These are phyloP conservation scores for Bombus superbus DNA, from an alignment of 1,140 invertebrate species.

Conservation along the genomic window DNA sequence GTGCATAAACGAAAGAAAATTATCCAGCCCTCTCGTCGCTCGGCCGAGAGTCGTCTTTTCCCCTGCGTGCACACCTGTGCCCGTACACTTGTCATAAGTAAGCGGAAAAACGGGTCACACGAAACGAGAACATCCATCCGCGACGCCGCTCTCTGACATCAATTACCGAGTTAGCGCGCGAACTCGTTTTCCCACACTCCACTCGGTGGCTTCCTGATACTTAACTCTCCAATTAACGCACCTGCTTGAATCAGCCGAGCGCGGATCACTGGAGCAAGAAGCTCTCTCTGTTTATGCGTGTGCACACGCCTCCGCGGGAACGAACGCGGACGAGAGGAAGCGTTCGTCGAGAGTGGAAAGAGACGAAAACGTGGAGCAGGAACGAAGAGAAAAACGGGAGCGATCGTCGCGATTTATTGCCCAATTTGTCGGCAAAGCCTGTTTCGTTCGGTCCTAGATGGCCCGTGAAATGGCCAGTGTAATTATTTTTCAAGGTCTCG, in stretches of 20 bases:
- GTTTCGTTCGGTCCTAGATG: constrained; percentile 41
- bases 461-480: constrained; percentile 57
- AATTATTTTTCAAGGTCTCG: constrained; percentile 68
- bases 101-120: constrained; percentile 2
- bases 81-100: neutral
- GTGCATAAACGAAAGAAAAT: constrained; percentile 17
- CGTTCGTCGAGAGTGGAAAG: neutral
- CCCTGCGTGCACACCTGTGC: neutral
- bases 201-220: constrained; percentile 59
- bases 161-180: constrained; percentile 16
- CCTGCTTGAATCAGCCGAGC: constrained; percentile 49
- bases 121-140: constrained; percentile 51
- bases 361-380: neutral
- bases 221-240: constrained; percentile 75
- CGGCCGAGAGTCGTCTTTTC: neutral
- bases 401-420: constrained; percentile 59
- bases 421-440: constrained; percentile 58
- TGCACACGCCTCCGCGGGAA: neutral
- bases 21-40: neutral
- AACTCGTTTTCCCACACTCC: constrained; percentile 50
- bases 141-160: constrained; percentile 28
- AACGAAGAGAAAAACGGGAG: neutral
- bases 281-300: neutral
- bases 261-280: constrained; percentile 9
- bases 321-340: neutral